Conservation (phyloP, 2,888 invertebrate species). For the Chloromyia formosa region DNA sequence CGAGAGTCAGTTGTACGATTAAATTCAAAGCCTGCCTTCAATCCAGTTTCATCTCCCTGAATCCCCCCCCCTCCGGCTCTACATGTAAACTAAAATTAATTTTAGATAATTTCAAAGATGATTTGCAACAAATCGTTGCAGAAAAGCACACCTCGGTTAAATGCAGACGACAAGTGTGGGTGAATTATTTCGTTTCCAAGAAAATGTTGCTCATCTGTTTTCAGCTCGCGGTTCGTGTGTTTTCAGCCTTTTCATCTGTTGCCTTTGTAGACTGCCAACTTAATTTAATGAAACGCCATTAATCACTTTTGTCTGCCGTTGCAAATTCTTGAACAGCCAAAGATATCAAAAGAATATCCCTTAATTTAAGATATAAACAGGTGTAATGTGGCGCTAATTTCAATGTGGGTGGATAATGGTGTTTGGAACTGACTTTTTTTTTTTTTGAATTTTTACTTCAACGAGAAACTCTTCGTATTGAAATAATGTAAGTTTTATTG, state of each 20-base stretch:
- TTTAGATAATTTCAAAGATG: slow-evolving; percentile 5
- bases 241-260: slow-evolving; percentile 28
- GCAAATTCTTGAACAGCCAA: neutral
- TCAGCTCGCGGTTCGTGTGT: neutral
- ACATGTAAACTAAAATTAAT: slow-evolving; percentile 1
- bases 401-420: neutral
- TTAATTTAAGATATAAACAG: slow-evolving; percentile 6
- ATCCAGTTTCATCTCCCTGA: no score
- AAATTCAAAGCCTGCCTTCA: no score
- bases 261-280: slow-evolving; percentile 39
- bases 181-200: slow-evolving; percentile 24
- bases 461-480: no score
- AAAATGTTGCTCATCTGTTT: slow-evolving; percentile 27
- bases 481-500: no score
- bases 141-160: neutral
- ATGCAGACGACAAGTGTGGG: slow-evolving; percentile 32
- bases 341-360: slow-evolving; percentile 6
- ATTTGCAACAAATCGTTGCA: slow-evolving; percentile 8
- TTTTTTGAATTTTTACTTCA: no score
- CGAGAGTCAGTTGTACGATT: no score
- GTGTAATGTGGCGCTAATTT: slow-evolving; percentile 16
- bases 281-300: slow-evolving; percentile 39
- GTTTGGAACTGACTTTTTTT: neutral
- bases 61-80: no score
- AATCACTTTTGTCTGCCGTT: slow-evolving; percentile 29